Percentiles rank a stretch among this genome's conserved stretches.
These are phyloP conservation scores for Bombus sylvicola DNA, from an alignment of 1,140 invertebrate genomes.

Conservation along the genomic window DNA sequence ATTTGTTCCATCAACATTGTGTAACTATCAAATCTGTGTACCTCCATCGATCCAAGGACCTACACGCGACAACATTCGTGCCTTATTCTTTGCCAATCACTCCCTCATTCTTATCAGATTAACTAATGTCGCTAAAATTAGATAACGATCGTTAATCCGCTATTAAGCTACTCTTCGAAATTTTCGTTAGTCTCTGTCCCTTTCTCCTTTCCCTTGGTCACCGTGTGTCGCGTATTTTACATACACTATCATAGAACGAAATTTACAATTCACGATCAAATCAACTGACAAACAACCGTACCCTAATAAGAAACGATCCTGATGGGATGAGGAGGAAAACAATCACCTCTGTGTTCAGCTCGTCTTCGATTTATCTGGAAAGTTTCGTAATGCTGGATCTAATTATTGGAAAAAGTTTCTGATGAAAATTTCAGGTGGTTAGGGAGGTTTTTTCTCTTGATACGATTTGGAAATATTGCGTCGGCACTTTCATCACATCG, in stretches of 20 bases:
- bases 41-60: not conserved
- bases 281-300: not conserved
- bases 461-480: constrained; percentile 74
- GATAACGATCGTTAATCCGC: constrained; percentile 66
- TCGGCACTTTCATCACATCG: constrained; percentile 69
- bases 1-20: not conserved
- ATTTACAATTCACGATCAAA: not conserved
- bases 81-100: constrained; percentile 31
- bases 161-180: constrained; percentile 49
- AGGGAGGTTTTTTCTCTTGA: not conserved
- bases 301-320: constrained; percentile 9
- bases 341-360: not conserved
- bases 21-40: not conserved
- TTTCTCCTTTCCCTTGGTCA: constrained; percentile 30
- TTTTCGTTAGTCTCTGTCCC: constrained; percentile 19
- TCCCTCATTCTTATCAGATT: constrained; percentile 47
- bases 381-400: not conserved
- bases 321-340: not conserved
- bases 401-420: constrained; percentile 11
- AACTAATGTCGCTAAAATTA: constrained; percentile 67
- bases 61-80: constrained; percentile 8
- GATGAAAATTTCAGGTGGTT: constrained; percentile 6
- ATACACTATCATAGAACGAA: not conserved
- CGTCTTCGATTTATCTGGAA: not conserved
- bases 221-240: not conserved